Evolutionary conservation across 1,140 invertebrate species (phyloP).

Genomic region (Bombus superbus): DNA sequence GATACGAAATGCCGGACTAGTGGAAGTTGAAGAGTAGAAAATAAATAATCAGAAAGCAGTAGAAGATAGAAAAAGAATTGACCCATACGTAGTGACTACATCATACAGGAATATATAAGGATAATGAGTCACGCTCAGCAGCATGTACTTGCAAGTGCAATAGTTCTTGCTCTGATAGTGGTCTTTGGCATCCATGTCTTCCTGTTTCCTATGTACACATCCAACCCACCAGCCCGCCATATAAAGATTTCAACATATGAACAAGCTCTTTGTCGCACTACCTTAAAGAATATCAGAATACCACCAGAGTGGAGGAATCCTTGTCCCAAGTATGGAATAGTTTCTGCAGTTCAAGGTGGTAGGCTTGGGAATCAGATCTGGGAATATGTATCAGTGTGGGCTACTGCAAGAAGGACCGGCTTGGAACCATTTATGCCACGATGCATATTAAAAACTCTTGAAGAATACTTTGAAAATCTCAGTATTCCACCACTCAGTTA

Average conservation of each 20-base stretch:
- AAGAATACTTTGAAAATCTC: constrained; percentile 83
- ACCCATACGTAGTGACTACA: constrained; percentile 48
- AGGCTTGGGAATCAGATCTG: constrained; percentile 87
- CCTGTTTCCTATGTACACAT: constrained; percentile 85
- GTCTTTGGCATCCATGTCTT: constrained; percentile 85
- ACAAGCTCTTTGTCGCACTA: constrained; percentile 83
- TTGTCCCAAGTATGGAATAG: constrained; percentile 84
- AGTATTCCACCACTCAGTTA: constrained; percentile 84
- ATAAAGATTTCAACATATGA: constrained; percentile 82
- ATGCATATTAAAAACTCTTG: constrained; percentile 84
- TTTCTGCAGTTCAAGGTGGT: constrained; percentile 84
- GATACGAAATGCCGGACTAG: constrained; percentile 80
- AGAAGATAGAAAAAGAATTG: constrained; percentile 47
- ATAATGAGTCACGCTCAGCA: constrained; percentile 82
- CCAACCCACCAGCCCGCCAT: constrained; percentile 75
- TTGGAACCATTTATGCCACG: constrained; percentile 84
- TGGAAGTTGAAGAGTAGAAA: constrained; percentile 56
- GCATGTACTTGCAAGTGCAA: constrained; percentile 85
- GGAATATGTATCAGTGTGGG: constrained; percentile 86
- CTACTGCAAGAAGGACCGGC: constrained; percentile 83
- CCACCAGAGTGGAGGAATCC: constrained; percentile 74
- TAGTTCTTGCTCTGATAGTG: constrained; percentile 84
- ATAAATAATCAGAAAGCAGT: constrained; percentile 57
- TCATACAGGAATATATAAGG: constrained; percentile 44
- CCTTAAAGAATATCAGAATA: constrained; percentile 78